Conservation (phyloP, 2,888 invertebrate genomes). For the Drosophila prolongata region DNA sequence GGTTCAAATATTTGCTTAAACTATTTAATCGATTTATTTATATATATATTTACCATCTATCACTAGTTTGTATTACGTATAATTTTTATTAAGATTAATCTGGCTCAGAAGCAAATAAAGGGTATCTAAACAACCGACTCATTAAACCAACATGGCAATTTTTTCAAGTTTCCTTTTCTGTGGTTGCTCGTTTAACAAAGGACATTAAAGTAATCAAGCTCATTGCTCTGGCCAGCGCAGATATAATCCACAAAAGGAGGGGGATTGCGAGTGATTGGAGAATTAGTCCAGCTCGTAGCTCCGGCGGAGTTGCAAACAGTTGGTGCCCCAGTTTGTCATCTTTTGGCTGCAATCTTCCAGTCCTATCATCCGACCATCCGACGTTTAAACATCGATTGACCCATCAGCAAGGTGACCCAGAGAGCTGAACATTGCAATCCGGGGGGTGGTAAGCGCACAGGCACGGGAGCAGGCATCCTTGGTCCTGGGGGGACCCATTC, state of each 20-base stretch:
- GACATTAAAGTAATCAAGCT: slow-evolving; percentile 48
- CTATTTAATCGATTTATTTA: too few relatives aligned
- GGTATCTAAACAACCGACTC: not conserved
- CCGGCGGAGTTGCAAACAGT: slow-evolving; percentile 19
- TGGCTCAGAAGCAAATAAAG: not conserved
- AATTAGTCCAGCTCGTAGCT: not conserved
- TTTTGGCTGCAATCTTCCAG: slow-evolving; percentile 20
- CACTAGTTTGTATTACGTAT: too few relatives aligned
- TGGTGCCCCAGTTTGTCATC: slow-evolving; percentile 33
- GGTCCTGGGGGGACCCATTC: slow-evolving; percentile 59
- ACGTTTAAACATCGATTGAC: slow-evolving; percentile 50
- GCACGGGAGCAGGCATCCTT: slow-evolving; percentile 48
- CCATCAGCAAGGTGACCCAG: slow-evolving; percentile 45
- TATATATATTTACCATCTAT: too few relatives aligned
- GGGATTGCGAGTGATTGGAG: not conserved
- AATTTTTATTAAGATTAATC: too few relatives aligned
- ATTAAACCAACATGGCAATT: too few relatives aligned
- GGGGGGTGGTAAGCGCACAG: slow-evolving; percentile 40
- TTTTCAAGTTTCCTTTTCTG: slow-evolving; percentile 2
- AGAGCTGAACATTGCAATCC: slow-evolving; percentile 18
- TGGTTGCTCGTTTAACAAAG: slow-evolving; percentile 41
- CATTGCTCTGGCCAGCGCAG: slow-evolving; percentile 29
- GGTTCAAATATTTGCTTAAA: too few relatives aligned
- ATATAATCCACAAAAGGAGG: slow-evolving; percentile 23
- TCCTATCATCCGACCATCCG: slow-evolving; percentile 26